Evolutionary conservation across 2,888 invertebrate genomes (phyloP).

Genomic region (Platerodrilus igneus): DNA sequence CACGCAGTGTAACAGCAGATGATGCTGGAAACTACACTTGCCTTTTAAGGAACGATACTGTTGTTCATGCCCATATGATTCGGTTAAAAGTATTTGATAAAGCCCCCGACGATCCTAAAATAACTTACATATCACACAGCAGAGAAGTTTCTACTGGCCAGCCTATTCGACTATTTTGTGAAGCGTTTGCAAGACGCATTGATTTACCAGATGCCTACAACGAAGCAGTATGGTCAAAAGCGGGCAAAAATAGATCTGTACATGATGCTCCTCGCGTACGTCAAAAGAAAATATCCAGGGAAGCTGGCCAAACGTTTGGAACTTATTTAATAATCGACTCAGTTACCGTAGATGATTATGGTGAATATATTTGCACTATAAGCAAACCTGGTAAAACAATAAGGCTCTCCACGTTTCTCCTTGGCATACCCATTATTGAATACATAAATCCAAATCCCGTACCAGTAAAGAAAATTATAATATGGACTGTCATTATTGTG

Average conservation of each 20-base stretch:
- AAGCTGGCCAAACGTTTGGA: conserved; percentile 66
- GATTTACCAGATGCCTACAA: conserved; percentile 68
- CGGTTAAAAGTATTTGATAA: conserved; percentile 63
- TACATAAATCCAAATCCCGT: conserved; percentile 45
- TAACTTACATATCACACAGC: conserved; percentile 64
- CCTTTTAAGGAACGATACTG: conserved; percentile 66
- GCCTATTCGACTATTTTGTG: conserved; percentile 67
- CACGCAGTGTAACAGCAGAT: conserved; percentile 56
- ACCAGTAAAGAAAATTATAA: conserved; percentile 56
- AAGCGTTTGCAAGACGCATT: conserved; percentile 66
- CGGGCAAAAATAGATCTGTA: conserved; percentile 53
- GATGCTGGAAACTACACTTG: conserved; percentile 75
- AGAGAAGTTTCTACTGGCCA: conserved; percentile 58
- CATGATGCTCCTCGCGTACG: conserved; percentile 42
- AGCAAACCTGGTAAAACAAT: conserved; percentile 59
- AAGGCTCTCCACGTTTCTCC: conserved; percentile 46
- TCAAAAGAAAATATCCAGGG: conserved; percentile 54
- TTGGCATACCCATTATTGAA: conserved; percentile 38
- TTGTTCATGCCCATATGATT: conserved; percentile 60
- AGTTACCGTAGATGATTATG: conserved; percentile 61
- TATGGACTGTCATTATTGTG: conserved; percentile 51
- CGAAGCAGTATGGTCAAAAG: conserved; percentile 66
- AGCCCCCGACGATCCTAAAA: conserved; percentile 57
- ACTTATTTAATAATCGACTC: conserved; percentile 61
- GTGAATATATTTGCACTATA: conserved; percentile 65